A percentile compares a stretch with the other conserved stretches of the same genome.
These are phyloP conservation scores for Anastatus disparis DNA, from an alignment of 1,140 invertebrate genomes.

Conservation along the genomic window DNA sequence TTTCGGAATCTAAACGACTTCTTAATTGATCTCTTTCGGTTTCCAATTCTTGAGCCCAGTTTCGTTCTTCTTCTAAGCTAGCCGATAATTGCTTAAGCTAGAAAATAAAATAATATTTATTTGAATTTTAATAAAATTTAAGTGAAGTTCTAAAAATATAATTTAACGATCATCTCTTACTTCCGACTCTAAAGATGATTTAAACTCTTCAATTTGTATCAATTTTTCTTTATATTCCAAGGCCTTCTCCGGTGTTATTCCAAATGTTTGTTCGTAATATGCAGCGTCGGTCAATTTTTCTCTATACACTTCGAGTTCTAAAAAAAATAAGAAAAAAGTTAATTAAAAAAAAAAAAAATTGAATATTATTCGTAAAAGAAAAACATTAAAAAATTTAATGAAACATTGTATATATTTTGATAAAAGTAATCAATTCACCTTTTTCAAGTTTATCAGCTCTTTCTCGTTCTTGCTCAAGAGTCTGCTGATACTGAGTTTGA, in stretches of 20 bases:
- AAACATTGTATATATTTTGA: background rate
- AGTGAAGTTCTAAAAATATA: no score
- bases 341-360: background rate
- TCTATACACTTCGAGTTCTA: conserved; percentile 58
- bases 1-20: conserved; percentile 54
- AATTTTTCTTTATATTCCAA: conserved; percentile 61
- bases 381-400: background rate
- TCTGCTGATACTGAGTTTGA: conserved; percentile 57
- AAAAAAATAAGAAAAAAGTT: conserved; percentile 29
- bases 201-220: conserved; percentile 58
- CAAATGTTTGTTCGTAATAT: conserved; percentile 58
- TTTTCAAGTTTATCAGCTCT: conserved; percentile 58
- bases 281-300: conserved; percentile 50
- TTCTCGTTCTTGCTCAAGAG: conserved; percentile 55
- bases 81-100: conserved; percentile 59
- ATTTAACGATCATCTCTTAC: no score
- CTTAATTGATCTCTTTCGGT: conserved; percentile 57
- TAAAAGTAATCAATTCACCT: conserved; percentile 44
- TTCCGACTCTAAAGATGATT: conserved; percentile 60
- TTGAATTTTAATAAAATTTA: no score
- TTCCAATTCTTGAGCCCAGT: conserved; percentile 60
- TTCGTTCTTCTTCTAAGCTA: conserved; percentile 59
- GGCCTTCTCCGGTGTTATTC: conserved; percentile 58
- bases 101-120: conserved; percentile 28
- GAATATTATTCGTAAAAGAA: background rate